Conservation (phyloP, 92 coral and sea anemone species). For the Desmophyllum pertusum region DNA sequence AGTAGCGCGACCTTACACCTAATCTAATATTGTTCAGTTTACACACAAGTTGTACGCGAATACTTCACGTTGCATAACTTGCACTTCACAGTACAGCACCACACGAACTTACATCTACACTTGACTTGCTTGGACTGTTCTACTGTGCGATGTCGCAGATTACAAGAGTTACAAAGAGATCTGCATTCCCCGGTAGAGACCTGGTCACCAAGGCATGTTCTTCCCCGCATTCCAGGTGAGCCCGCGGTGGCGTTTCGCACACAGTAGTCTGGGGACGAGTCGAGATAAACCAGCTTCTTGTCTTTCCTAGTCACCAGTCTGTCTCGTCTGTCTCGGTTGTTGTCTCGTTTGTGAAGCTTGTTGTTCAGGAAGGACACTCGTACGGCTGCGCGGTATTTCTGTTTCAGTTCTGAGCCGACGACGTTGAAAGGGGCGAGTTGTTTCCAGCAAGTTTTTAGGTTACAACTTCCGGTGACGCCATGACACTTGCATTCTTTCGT, state of each 20-base stretch:
- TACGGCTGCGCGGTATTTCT: conserved; percentile 66
- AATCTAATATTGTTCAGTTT: background rate
- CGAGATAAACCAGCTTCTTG: background rate
- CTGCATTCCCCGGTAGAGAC: background rate
- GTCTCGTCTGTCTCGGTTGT: conserved; percentile 2
- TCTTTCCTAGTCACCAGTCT: background rate
- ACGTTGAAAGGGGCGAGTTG: conserved; percentile 54
- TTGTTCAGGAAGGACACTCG: background rate
- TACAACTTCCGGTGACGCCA: conserved; percentile 67
- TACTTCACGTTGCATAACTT: background rate
- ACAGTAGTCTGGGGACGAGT: conserved; percentile 10
- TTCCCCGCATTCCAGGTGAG: background rate
- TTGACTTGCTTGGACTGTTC: background rate
- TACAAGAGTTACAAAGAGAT: conserved; percentile 3
- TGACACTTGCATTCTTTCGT: conserved; percentile 79
- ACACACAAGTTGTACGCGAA: conserved; percentile 4
- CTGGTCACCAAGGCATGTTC: background rate
- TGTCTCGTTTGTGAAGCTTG: background rate
- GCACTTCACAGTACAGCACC: conserved; percentile 1
- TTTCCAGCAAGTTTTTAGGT: conserved; percentile 67
- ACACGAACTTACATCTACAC: conserved; percentile 5
- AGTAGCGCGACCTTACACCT: background rate
- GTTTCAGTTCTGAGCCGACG: conserved; percentile 66
- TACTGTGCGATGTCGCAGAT: background rate
- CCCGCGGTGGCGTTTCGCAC: background rate